Evolutionary conservation across 2,888 invertebrate genomes (phyloP).

Genomic region (Eugnorisma glareosa): DNA sequence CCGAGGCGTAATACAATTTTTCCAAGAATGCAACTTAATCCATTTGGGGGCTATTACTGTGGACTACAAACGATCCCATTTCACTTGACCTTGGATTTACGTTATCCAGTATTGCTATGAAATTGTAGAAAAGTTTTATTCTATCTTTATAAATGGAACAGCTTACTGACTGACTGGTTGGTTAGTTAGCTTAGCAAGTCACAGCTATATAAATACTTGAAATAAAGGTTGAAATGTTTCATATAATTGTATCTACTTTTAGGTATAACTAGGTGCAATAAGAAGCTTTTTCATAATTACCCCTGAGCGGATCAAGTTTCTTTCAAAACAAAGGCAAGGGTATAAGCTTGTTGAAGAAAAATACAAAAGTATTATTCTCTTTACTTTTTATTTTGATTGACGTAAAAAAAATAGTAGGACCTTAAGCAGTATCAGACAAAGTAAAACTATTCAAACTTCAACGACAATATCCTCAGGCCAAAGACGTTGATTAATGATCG

Average conservation of each 20-base stretch:
- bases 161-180: neutral
- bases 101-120: constrained; percentile 33
- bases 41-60: constrained; percentile 56
- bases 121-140: constrained; percentile 27
- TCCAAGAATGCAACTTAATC: constrained; percentile 65
- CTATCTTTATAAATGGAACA: neutral
- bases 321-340: neutral
- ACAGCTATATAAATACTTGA: neutral
- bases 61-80: constrained; percentile 47
- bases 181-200: neutral
- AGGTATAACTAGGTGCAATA: neutral
- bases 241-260: too few relatives aligned
- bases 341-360: neutral
- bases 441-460: constrained; percentile 55
- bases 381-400: constrained; percentile 22
- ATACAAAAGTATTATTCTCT: neutral
- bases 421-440: constrained; percentile 31
- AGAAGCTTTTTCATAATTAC: neutral
- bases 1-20: constrained; percentile 64
- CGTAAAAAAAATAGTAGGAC: constrained; percentile 31
- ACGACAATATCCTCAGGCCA: constrained; percentile 38
- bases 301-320: neutral
- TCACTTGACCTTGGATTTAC: constrained; percentile 58
- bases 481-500: constrained; percentile 51
- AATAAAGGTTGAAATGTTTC: neutral